Evolutionary conservation across 2,113 vertebrate species (phyloP).

Genomic region (Sander lucioperca): DNA sequence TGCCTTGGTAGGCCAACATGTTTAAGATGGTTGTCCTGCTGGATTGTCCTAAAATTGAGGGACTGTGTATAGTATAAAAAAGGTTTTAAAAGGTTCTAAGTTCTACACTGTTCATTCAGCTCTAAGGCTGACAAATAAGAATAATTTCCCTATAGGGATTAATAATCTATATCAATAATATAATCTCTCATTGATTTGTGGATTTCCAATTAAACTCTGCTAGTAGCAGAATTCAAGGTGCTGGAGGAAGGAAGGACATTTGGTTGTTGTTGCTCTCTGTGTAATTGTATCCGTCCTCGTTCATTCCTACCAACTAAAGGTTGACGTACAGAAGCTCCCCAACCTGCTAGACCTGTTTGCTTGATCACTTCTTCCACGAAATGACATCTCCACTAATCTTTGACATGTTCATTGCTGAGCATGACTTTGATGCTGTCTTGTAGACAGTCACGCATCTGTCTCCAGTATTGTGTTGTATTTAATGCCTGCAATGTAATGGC

Average conservation of each 20-base stretch:
- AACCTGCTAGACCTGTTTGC: slow-evolving; percentile 60
- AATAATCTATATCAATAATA: neutral
- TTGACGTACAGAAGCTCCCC: neutral
- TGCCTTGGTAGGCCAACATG: neutral
- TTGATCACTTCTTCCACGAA: neutral
- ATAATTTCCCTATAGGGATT: neutral
- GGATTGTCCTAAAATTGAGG: neutral
- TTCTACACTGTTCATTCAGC: neutral
- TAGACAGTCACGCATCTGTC: neutral
- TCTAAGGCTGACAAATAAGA: neutral
- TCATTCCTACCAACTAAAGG: neutral
- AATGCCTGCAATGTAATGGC: neutral
- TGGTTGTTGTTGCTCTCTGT: neutral
- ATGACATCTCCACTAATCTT: neutral
- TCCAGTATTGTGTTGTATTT: neutral
- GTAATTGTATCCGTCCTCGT: neutral
- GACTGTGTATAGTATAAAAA: neutral
- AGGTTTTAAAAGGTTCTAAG: neutral
- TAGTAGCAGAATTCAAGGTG: neutral
- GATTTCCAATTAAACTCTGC: neutral
- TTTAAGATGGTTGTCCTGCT: neutral
- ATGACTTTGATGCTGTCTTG: slow-evolving; percentile 3
- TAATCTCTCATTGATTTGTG: neutral
- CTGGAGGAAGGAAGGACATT: neutral
- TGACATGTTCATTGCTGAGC: neutral